These are phyloP conservation scores for Oriolus oriolus DNA, from an alignment of 2,113 vertebrate species.

Conservation along the genomic window DNA sequence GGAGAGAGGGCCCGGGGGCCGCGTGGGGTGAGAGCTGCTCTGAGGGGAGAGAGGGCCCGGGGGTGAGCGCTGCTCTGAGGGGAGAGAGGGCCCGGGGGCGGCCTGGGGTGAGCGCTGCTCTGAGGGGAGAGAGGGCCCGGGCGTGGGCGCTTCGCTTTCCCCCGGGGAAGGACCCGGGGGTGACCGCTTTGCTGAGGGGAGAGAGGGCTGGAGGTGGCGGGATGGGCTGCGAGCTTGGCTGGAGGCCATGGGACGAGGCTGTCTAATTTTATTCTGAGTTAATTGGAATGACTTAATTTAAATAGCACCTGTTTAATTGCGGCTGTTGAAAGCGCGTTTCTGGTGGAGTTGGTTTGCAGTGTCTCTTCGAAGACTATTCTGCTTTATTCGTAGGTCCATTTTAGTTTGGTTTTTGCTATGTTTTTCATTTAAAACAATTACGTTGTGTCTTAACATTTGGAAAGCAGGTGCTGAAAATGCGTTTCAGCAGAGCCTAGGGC, in stretches of 20 bases:
- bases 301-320: accelerated
- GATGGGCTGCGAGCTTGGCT: no score
- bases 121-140: no score
- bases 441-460: accelerated
- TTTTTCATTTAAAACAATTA: neutral
- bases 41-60: neutral
- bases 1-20: no score
- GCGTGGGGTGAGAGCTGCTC: neutral
- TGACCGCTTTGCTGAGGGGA: no score
- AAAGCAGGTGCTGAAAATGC: no score
- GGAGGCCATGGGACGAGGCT: neutral
- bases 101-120: neutral
- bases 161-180: no score
- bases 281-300: neutral
- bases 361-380: neutral
- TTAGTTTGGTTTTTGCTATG: neutral
- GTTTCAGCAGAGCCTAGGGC: accelerated
- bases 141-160: no score
- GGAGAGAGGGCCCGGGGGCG: no score
- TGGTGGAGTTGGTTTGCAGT: neutral
- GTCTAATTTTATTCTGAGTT: neutral
- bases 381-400: neutral
- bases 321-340: neutral
- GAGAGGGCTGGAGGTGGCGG: neutral
- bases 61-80: no score